These are phyloP conservation scores for Bombus waltoni DNA, from an alignment of 1,140 invertebrate genomes.

Conservation along the genomic window DNA sequence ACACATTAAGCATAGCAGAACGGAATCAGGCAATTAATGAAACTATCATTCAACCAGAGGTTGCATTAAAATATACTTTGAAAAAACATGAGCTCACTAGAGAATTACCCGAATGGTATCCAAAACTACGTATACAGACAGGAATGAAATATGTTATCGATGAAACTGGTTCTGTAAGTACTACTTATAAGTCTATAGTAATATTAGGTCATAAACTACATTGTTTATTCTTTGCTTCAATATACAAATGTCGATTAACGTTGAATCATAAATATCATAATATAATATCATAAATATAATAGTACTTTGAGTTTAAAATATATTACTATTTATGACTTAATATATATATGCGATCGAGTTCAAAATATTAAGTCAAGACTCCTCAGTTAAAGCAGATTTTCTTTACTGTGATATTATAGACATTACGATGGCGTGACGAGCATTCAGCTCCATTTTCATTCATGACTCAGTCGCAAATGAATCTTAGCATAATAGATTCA, in stretches of 20 bases:
- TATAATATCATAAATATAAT: not conserved
- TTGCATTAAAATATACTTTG: conserved; percentile 86
- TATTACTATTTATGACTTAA: not conserved
- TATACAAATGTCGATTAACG: not conserved
- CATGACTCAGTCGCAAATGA: conserved; percentile 90
- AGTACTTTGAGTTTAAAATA: not conserved
- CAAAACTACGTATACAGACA: conserved; percentile 81
- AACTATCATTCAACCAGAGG: conserved; percentile 89
- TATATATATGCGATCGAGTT: not conserved
- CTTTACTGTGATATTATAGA: conserved; percentile 66
- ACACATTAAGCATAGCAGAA: conserved; percentile 86
- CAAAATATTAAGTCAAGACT: not conserved
- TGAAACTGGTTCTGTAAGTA: conserved; percentile 80
- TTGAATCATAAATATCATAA: no score
- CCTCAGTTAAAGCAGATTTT: not conserved
- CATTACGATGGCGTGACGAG: conserved; percentile 87
- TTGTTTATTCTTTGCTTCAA: not conserved
- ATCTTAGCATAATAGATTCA: conserved; percentile 84
- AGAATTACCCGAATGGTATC: conserved; percentile 79
- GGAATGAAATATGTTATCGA: conserved; percentile 84
- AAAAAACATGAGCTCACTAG: conserved; percentile 76
- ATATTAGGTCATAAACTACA: not conserved
- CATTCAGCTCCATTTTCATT: conserved; percentile 91
- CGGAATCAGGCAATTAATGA: conserved; percentile 89
- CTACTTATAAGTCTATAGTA: not conserved